Conservation (phyloP, 2,113 vertebrate genomes). For the Anthoscopus minutus region DNA sequence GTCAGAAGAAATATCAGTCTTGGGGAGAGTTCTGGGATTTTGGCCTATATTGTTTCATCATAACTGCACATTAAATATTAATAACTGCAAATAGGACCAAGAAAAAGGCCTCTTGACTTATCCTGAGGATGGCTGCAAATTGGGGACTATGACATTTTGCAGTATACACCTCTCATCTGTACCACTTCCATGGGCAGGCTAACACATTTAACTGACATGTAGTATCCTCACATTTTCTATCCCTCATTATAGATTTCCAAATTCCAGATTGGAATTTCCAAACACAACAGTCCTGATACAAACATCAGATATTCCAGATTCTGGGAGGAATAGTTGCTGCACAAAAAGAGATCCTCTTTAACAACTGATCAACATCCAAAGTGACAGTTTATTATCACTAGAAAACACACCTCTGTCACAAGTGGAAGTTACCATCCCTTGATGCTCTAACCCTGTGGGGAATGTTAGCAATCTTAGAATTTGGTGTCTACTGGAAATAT, state of each 20-base stretch:
- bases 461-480: neutral
- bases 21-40: neutral
- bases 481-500: neutral
- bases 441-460: neutral
- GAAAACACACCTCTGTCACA: neutral
- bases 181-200: neutral
- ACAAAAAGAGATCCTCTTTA: neutral
- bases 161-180: neutral
- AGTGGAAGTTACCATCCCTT: neutral
- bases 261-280: neutral
- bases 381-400: neutral
- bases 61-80: neutral
- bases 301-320: neutral
- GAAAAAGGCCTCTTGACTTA: neutral
- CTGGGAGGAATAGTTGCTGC: neutral
- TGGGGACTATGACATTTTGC: neutral
- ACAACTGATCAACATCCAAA: neutral
- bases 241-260: neutral
- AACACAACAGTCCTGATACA: neutral
- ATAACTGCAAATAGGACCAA: neutral
- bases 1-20: neutral
- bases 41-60: neutral
- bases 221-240: neutral
- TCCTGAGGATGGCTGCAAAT: neutral
- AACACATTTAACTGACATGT: neutral